Evolutionary conservation across 2,113 vertebrate species (phyloP).

Genomic region (Menura novaehollandiae): DNA sequence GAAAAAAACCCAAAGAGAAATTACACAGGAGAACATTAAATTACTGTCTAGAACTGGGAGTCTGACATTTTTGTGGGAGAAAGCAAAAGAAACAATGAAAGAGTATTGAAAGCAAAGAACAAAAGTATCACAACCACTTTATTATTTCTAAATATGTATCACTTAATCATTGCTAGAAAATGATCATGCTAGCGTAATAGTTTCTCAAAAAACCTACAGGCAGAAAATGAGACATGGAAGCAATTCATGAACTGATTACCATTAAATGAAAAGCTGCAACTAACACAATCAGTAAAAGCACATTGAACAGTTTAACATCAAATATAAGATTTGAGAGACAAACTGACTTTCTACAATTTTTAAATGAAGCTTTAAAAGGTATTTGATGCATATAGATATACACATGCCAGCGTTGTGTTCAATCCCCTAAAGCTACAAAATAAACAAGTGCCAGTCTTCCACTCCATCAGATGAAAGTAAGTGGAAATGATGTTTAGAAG

Average conservation of each 20-base stretch:
- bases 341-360: background rate
- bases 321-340: background rate
- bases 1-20: background rate
- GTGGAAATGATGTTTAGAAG: background rate
- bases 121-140: background rate
- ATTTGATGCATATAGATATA: background rate
- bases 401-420: background rate
- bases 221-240: background rate
- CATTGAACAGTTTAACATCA: background rate
- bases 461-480: background rate
- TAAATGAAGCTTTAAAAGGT: background rate
- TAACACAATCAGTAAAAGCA: background rate
- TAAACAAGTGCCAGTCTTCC: background rate
- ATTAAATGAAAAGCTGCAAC: background rate
- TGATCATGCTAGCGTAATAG: background rate
- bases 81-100: background rate
- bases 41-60: background rate
- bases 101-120: background rate
- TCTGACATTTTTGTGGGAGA: background rate
- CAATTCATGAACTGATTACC: background rate
- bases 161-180: background rate
- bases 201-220: background rate
- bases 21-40: background rate
- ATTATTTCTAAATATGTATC: background rate
- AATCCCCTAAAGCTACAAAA: background rate